Evolutionary conservation across 1,140 invertebrate genomes (phyloP).

Genomic region (Potamilus streckersoni): DNA sequence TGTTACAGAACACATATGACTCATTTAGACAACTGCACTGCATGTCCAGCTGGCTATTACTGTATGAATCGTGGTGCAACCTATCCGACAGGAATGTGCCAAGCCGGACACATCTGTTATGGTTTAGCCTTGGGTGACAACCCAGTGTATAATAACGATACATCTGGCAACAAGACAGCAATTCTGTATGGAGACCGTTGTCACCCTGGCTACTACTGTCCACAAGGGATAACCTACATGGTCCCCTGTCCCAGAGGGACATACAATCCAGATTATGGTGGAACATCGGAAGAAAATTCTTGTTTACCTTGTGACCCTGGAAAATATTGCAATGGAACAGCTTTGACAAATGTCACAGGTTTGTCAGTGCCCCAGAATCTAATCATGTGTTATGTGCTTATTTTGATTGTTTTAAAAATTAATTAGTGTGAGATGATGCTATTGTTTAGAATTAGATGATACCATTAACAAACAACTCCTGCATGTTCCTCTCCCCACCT

Average conservation of each 20-base stretch:
- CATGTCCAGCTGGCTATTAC: constrained; percentile 58
- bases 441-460: no score
- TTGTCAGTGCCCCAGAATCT: neutral
- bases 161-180: constrained; percentile 54
- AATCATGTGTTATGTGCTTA: no score
- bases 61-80: constrained; percentile 55
- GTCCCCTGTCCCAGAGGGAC: constrained; percentile 60
- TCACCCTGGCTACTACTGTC: constrained; percentile 58
- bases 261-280: constrained; percentile 55
- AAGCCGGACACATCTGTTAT: constrained; percentile 64
- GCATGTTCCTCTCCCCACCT: no score
- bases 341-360: constrained; percentile 53
- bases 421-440: no score
- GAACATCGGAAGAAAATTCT: constrained; percentile 35
- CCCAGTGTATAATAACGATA: constrained; percentile 62
- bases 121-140: constrained; percentile 49
- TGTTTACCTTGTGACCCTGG: constrained; percentile 61
- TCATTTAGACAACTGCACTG: constrained; percentile 50
- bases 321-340: constrained; percentile 59
- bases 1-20: constrained; percentile 50
- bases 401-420: no score
- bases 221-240: constrained; percentile 53
- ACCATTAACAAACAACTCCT: no score
- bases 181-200: constrained; percentile 60
- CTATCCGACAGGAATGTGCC: constrained; percentile 53